Conservation (phyloP, 1,140 invertebrate genomes). For the Pygmarrhopalites habei region DNA sequence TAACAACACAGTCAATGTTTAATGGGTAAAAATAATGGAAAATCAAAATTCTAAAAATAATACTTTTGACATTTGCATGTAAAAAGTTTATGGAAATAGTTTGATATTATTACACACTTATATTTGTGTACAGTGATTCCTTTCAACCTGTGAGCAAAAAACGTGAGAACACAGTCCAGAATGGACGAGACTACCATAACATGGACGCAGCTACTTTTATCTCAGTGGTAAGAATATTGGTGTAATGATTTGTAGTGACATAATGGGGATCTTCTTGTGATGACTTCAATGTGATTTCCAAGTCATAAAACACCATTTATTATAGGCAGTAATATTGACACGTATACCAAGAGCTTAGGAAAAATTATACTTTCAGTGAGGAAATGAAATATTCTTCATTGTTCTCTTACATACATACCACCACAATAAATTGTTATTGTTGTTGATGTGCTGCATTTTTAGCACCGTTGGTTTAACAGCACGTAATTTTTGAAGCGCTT, state of each 20-base stretch:
- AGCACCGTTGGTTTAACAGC: no score
- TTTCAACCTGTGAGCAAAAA: conserved; percentile 37
- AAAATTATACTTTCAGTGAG: background rate
- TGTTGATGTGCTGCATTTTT: no score
- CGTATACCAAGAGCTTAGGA: background rate
- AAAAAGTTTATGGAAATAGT: no score
- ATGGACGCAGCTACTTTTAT: conserved; percentile 56
- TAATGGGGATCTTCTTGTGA: background rate
- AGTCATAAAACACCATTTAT: background rate
- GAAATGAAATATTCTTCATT: background rate
- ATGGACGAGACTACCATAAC: conserved; percentile 24
- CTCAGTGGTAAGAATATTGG: conserved; percentile 59
- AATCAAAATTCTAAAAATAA: no score
- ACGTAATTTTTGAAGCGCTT: no score
- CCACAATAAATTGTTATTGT: no score
- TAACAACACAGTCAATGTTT: conserved; percentile 30
- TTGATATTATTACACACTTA: no score
- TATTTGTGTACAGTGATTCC: conserved; percentile 32
- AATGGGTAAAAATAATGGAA: conserved; percentile 27
- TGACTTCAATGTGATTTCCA: background rate
- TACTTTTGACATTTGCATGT: no score
- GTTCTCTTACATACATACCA: background rate
- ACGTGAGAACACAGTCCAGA: conserved; percentile 35
- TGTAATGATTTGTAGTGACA: conserved; percentile 2
- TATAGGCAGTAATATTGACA: no score